A percentile compares a stretch with the other conserved stretches of the same genome.
These are phyloP conservation scores for Sceloporus undulatus DNA, from an alignment of 2,113 vertebrate species.

Conservation along the genomic window DNA sequence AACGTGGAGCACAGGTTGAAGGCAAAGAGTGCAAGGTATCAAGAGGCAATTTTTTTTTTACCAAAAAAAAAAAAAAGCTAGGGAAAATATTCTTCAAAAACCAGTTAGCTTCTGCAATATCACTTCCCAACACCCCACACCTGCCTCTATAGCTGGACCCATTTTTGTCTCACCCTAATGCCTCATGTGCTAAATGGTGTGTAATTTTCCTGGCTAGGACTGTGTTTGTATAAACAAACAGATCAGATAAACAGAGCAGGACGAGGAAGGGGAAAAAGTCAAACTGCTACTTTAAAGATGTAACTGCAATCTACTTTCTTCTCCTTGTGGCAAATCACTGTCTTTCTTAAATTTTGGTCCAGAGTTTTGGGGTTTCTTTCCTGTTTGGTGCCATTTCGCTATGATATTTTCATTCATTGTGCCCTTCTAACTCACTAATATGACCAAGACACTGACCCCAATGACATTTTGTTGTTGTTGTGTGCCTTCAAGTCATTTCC, in stretches of 20 bases:
- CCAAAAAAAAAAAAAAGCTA: too few species aligned
- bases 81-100: not conserved
- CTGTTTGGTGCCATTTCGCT: not conserved
- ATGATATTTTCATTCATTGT: not conserved
- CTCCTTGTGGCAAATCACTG: not conserved
- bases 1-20: not conserved
- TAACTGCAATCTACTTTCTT: not conserved
- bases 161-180: not conserved
- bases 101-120: not conserved
- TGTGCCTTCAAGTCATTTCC: too few species aligned
- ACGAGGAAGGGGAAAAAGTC: not conserved
- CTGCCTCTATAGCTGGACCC: not conserved
- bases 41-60: too few species aligned
- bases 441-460: not conserved
- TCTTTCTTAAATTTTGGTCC: not conserved
- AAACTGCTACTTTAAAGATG: not conserved
- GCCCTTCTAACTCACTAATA: not conserved
- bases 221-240: constrained; percentile 2
- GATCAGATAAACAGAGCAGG: constrained; percentile 4
- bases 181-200: not conserved
- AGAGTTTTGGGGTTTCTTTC: not conserved
- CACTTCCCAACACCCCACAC: not conserved
- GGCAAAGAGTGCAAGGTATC: not conserved
- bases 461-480: too few species aligned
- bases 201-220: constrained; percentile 7